Base-by-base conservation (phyloP, 2,113 vertebrate genomes). In the Archilochus colubris region DNA sequence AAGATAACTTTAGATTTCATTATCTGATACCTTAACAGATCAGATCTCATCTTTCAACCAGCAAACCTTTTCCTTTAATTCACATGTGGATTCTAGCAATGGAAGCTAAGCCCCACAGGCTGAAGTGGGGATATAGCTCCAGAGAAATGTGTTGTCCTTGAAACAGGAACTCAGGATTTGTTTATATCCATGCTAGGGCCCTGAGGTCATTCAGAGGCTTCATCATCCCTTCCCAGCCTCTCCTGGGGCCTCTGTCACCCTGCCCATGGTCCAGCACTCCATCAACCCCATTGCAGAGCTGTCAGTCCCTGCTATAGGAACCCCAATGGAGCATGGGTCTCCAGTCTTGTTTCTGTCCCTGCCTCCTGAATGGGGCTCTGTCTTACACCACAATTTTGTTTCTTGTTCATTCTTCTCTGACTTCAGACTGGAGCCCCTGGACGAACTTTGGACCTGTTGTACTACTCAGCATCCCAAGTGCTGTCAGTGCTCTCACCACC, bases 21-120 rank as follows among this genome's bases (percentile, higher is more conserved):
- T 94, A 84, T 81, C 73, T 95, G 73, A 91, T 93, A 79, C 28
- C 33, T 53, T 62, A 93, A 66, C 6, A 78, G 64, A 88, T 75
- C 18, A 59, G 48, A 73, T 90, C 51, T 91, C 53, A 57, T 83
- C 51, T 80, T 90, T 72, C 57, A 63, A 51, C 24, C 16, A 78
- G 64, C 33, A 93, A 80, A 59, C 13, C 5, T 58, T 46, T 20
- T 31, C 27, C 7, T 55, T 63, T 84, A 78, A 84, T 74, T 88
- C 20, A 33, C 44, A 61, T 44, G 21, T 28, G 75, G 25, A 88
- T 83, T 90, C 13, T 25, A 63, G 19, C 44, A 74, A 31, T 30
- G 16, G 53, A 70, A 84, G 24, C 7, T 81, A 18, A 92, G 10
- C 8, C 23, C 31, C 6, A 8, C 17, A 27, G 33, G 48, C 9